phyloP scores from a whole-genome alignment of 2,113 vertebrate genomes.

The rat (Rattus norvegicus) region DNA sequence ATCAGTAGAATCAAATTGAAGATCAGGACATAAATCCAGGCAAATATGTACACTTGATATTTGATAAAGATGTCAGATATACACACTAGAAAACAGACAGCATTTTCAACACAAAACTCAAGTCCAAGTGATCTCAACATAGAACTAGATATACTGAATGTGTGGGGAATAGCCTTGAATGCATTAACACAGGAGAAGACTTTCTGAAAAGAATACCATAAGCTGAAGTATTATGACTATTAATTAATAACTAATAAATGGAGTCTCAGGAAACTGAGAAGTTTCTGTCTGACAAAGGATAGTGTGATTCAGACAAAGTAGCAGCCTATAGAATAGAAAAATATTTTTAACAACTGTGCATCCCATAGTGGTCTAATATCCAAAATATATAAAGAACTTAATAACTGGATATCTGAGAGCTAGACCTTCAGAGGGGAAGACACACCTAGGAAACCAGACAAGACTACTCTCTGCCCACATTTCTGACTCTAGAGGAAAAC shows the following conservation, averaged over 20 bases:
- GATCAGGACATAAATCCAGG: neutral
- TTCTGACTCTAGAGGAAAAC: too few relatives aligned
- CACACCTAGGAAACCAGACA: too few relatives aligned
- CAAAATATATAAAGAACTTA: neutral
- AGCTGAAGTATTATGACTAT: neutral
- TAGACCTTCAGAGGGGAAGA: too few relatives aligned
- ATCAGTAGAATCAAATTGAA: neutral
- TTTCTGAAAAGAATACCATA: neutral
- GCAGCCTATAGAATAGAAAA: neutral
- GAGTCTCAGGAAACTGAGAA: neutral
- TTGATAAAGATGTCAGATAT: neutral
- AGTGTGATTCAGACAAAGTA: neutral
- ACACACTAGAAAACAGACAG: neutral
- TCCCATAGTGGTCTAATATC: neutral
- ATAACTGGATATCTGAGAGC: too few relatives aligned
- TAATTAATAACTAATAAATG: neutral
- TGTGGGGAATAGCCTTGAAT: neutral
- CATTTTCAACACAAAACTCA: neutral
- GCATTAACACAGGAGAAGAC: neutral
- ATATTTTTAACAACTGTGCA: neutral
- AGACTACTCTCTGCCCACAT: too few relatives aligned
- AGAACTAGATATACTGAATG: neutral
- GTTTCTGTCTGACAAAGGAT: neutral
- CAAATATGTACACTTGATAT: neutral
- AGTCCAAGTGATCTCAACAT: neutral